A percentile compares a stretch with the other conserved stretches of the same genome.
Evolutionary conservation across 1,140 invertebrate genomes (phyloP).

Genomic region (Listronotus bonariensis): DNA sequence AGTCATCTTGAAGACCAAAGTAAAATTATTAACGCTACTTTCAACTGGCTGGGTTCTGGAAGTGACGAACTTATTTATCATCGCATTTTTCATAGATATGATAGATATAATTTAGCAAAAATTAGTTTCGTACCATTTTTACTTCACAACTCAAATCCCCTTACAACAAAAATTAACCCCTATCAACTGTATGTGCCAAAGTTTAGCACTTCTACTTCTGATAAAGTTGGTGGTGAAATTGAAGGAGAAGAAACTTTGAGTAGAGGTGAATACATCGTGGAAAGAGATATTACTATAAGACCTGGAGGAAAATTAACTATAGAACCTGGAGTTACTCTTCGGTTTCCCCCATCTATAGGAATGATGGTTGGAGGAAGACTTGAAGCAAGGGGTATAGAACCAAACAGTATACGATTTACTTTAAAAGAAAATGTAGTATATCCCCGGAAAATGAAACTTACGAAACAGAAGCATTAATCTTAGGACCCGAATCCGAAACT

Average conservation of each 20-base stretch:
- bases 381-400: conserved; percentile 77
- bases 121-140: conserved; percentile 86
- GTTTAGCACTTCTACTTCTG: conserved; percentile 70
- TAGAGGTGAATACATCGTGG: conserved; percentile 81
- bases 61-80: conserved; percentile 79
- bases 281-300: conserved; percentile 88
- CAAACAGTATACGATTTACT: conserved; percentile 78
- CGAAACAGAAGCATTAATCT: conserved; percentile 59
- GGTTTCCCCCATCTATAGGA: conserved; percentile 88
- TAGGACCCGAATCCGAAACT: conserved; percentile 57
- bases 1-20: conserved; percentile 94
- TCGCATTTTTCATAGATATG: conserved; percentile 85
- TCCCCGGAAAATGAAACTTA: conserved; percentile 66
- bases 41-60: conserved; percentile 88
- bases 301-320: conserved; percentile 86
- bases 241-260: conserved; percentile 80
- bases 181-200: conserved; percentile 76
- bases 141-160: conserved; percentile 81
- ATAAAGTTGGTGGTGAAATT: conserved; percentile 84
- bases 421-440: conserved; percentile 73
- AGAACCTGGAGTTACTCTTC: conserved; percentile 83
- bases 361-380: conserved; percentile 95
- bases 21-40: conserved; percentile 89
- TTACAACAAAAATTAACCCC: conserved; percentile 73
- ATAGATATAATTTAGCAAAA: conserved; percentile 89